These are phyloP conservation scores for Gallinago undulata DNA, from an alignment of 2,113 vertebrate genomes.

Conservation along the genomic window DNA sequence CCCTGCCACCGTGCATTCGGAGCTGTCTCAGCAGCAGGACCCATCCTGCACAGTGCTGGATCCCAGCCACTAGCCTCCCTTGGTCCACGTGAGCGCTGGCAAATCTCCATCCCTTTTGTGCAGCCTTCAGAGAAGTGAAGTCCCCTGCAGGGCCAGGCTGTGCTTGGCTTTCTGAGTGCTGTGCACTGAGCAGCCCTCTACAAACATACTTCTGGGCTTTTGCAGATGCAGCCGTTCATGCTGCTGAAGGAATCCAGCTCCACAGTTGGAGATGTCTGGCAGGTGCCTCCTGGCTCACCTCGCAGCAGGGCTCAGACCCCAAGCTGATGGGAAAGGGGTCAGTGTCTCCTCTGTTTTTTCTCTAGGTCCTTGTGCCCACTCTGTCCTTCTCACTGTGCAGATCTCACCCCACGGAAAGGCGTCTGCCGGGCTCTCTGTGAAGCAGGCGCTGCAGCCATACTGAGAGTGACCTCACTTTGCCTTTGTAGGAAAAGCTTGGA, in stretches of 20 bases:
- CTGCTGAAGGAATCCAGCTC: not conserved
- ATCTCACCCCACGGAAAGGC: not conserved
- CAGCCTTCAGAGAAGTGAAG: not conserved
- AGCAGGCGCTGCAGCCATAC: not conserved
- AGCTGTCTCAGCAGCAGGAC: not conserved
- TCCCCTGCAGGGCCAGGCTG: not conserved
- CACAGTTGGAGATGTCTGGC: not conserved
- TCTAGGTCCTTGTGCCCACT: not conserved
- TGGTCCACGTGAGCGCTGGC: not conserved
- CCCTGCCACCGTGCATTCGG: rapidly evolving
- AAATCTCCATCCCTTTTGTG: not conserved
- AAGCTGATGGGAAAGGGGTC: not conserved
- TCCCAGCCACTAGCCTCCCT: not conserved
- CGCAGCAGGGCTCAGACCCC: rapidly evolving
- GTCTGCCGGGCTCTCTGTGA: not conserved
- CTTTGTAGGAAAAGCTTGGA: conserved; percentile 88
- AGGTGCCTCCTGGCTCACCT: not conserved
- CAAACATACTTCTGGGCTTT: rapidly evolving
- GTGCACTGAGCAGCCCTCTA: not conserved
- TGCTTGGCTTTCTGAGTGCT: not conserved
- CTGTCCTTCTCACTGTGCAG: not conserved
- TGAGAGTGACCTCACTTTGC: not conserved
- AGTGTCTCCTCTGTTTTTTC: not conserved
- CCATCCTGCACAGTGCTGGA: not conserved
- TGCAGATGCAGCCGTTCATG: rapidly evolving